Base-by-base conservation (phyloP, 92 coral and sea anemone species). In the Bergia puertoricense region DNA sequence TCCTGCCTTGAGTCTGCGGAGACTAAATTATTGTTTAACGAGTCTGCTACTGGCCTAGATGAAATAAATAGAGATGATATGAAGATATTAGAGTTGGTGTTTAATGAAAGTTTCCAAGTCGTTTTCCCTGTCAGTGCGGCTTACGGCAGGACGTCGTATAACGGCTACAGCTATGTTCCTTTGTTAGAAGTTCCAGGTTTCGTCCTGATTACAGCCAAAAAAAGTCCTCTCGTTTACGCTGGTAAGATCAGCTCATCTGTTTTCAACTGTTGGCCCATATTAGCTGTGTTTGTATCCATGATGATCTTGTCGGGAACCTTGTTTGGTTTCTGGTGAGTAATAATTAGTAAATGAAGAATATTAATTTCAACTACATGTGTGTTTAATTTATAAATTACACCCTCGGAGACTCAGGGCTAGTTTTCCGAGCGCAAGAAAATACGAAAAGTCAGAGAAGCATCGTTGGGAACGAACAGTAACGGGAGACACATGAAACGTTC, bases 171-270 rank as follows among this genome's bases (percentile, higher is more conserved):
- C 9, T 94, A 93, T 45, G 82, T 94, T 30, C 95, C 98, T 0
- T 88, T 94, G 51, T 78, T 93, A 2, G 93, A 94, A 20, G 93
- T 94, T 0, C 98, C 98, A 62, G 98, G 98, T 18, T 94, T 94
- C 45, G 98, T 95, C 6, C 76, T 93, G 85, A 67, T 94, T 69
- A 91, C 98, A 16, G 83, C 89, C 39, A 91, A 86, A 79, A 91
- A 85, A 88, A 77, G 91, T 16, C 85, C 91, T 2, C 65, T 86
- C 36, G 94, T 50, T 6, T 93, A 94, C 54, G 92, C 98, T 1
- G 79, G 92, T 13, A 92, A 89, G 15, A 71, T 94, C 38, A 87
- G 92, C 5, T 62, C 69, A 39, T 93, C 98, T 66, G 93, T 90
- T 15, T 56, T 91, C 43, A 74, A 89, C 37, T 93, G 94, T 43